Conservation (phyloP, 2,113 vertebrate genomes). For the Malurus alboscapulatus region DNA sequence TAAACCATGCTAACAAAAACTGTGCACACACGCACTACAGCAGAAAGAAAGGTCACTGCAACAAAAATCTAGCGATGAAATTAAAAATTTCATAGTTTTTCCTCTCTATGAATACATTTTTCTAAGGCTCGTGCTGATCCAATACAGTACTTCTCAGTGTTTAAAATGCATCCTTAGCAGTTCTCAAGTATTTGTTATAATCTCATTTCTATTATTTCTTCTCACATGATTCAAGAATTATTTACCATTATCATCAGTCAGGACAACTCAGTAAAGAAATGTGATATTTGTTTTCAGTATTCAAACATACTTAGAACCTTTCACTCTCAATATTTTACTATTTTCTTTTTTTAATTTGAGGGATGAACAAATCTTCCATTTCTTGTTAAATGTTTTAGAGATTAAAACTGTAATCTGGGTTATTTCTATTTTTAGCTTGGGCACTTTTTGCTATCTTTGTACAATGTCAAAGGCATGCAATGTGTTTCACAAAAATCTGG, state of each 20-base stretch:
- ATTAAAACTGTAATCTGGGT: background rate
- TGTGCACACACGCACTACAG: background rate
- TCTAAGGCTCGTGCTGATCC: background rate
- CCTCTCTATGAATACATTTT: background rate
- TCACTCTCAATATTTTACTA: background rate
- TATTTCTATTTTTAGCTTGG: background rate
- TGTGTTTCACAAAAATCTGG: background rate
- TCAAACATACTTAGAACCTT: background rate
- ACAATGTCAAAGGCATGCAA: background rate
- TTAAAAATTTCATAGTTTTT: background rate
- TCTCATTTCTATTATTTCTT: background rate
- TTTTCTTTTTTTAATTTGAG: background rate
- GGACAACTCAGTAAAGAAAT: background rate
- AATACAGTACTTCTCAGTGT: background rate
- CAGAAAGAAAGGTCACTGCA: background rate
- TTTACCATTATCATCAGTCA: background rate
- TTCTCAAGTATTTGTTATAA: background rate
- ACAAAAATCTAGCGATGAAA: background rate
- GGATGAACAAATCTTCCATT: background rate
- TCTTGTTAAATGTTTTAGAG: background rate
- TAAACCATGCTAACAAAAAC: constrained; percentile 58
- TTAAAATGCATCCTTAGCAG: background rate
- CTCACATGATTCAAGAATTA: background rate
- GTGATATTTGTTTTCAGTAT: background rate
- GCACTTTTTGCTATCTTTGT: background rate